Conservation (phyloP, 2,888 invertebrate genomes). For the Plebejus anna region DNA sequence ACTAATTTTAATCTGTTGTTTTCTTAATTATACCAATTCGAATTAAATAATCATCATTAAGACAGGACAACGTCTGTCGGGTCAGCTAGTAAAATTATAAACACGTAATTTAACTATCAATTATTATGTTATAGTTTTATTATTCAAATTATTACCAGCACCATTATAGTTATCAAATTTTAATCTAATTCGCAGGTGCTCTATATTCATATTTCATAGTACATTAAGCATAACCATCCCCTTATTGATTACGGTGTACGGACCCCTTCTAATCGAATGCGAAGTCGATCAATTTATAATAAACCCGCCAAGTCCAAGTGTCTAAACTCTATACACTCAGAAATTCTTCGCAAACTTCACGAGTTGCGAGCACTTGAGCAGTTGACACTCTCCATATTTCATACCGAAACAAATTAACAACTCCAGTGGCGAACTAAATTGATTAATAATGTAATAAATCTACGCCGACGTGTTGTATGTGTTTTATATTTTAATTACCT, state of each 20-base stretch:
- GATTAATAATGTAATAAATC: constrained; percentile 14
- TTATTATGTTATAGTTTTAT: not conserved
- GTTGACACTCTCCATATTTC: constrained; percentile 12
- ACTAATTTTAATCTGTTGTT: too few species aligned
- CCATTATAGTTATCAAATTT: not conserved
- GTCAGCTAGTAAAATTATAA: not conserved
- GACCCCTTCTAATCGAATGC: constrained; percentile 1
- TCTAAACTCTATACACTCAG: not conserved
- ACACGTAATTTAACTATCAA: not conserved
- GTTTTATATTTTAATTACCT: constrained; percentile 4
- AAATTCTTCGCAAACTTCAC: not conserved
- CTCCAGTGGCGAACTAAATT: constrained; percentile 3
- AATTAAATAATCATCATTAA: too few species aligned
- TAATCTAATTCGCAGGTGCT: not conserved
- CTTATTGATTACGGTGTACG: not conserved
- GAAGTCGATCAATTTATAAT: not conserved
- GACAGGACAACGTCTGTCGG: too few species aligned
- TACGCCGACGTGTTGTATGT: not conserved
- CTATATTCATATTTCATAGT: constrained; percentile 11
- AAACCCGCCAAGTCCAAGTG: not conserved
- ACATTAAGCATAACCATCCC: constrained; percentile 5
- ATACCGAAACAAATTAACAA: constrained; percentile 13
- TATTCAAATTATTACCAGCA: not conserved
- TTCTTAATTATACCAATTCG: too few species aligned
- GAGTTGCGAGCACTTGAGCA: not conserved